These are phyloP conservation scores for Agrotis clavis DNA, from an alignment of 2,888 invertebrate species.

Conservation along the genomic window DNA sequence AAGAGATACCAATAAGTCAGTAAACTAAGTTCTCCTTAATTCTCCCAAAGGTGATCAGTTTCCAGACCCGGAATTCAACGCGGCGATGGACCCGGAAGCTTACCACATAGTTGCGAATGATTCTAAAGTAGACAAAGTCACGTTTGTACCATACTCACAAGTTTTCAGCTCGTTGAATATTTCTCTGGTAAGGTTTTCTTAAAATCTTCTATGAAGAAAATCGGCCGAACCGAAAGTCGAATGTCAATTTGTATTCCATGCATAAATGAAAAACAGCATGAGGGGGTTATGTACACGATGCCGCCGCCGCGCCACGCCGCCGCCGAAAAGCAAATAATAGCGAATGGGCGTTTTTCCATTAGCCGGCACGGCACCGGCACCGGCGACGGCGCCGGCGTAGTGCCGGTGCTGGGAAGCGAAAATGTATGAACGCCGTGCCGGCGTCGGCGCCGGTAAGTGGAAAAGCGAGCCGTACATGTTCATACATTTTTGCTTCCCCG, in stretches of 20 bases:
- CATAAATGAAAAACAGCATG: not conserved
- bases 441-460: too few species aligned
- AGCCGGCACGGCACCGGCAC: too few species aligned
- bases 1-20: not conserved
- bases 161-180: conserved; percentile 63
- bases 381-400: too few species aligned
- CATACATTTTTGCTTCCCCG: too few species aligned
- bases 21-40: not conserved
- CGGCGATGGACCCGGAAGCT: conserved; percentile 77
- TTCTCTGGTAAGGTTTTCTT: conserved; percentile 68
- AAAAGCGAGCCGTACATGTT: too few species aligned
- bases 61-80: conserved; percentile 76
- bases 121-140: conserved; percentile 72
- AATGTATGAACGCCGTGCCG: too few species aligned
- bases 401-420: too few species aligned
- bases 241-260: not conserved
- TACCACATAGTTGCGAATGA: conserved; percentile 72
- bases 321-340: too few species aligned
- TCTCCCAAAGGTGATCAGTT: conserved; percentile 62
- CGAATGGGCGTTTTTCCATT: too few species aligned
- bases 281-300: not conserved
- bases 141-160: conserved; percentile 75
- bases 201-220: too few species aligned
- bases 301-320: too few species aligned
- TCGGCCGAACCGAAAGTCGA: not conserved